These are phyloP conservation scores for Hippocampus abdominalis DNA, from an alignment of 2,113 vertebrate genomes.

Conservation along the genomic window DNA sequence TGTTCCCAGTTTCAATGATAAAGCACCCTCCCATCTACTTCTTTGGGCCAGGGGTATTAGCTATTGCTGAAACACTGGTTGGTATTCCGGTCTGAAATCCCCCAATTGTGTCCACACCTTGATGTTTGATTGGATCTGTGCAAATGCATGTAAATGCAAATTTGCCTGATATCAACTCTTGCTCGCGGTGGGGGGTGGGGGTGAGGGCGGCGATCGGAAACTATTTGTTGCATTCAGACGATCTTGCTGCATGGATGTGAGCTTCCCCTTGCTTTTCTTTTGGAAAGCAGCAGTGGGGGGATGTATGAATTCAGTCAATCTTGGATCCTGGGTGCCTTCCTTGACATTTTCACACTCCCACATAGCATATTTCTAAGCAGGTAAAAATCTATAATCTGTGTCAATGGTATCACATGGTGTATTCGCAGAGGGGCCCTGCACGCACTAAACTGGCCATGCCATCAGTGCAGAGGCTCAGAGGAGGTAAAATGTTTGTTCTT, in stretches of 20 bases:
- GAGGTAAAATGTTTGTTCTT: slow-evolving; percentile 68
- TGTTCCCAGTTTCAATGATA: slow-evolving; percentile 62
- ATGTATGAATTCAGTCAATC: slow-evolving; percentile 75
- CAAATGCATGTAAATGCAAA: slow-evolving; percentile 77
- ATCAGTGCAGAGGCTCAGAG: slow-evolving; percentile 57
- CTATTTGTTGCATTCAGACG: slow-evolving; percentile 63
- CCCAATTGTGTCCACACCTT: slow-evolving; percentile 69
- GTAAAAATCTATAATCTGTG: slow-evolving; percentile 76
- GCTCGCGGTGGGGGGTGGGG: slow-evolving; percentile 48
- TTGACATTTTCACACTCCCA: slow-evolving; percentile 72
- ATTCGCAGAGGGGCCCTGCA: slow-evolving; percentile 53
- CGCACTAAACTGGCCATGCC: slow-evolving; percentile 57
- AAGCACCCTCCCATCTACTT: slow-evolving; percentile 36
- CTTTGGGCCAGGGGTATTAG: slow-evolving; percentile 59
- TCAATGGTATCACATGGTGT: slow-evolving; percentile 72
- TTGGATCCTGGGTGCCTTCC: slow-evolving; percentile 58
- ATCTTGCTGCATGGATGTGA: slow-evolving; percentile 40
- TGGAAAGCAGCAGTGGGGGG: slow-evolving; percentile 57
- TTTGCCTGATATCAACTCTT: slow-evolving; percentile 64
- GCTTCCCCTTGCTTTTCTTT: slow-evolving; percentile 37
- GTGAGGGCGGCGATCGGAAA: slow-evolving; percentile 60
- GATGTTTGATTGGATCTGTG: slow-evolving; percentile 75
- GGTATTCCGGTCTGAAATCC: slow-evolving; percentile 61
- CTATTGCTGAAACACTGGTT: slow-evolving; percentile 64
- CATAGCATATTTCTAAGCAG: slow-evolving; percentile 73